A percentile compares a stretch with the other conserved stretches of the same genome.
These are phyloP conservation scores for Anarsia innoxiella DNA, from an alignment of 2,888 invertebrate genomes.

Conservation along the genomic window DNA sequence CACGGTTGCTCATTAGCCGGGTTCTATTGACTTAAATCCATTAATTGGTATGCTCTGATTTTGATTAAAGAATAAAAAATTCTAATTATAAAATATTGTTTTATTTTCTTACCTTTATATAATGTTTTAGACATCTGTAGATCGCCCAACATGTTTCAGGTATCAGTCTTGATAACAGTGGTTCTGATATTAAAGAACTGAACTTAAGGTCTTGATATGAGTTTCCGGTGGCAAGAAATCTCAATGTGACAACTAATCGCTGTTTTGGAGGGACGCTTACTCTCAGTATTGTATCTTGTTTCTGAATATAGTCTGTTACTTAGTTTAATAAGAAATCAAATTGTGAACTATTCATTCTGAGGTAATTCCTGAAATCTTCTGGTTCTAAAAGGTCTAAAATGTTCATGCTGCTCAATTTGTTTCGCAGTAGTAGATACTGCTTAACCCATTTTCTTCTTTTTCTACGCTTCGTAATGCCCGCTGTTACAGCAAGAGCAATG, in stretches of 20 bases:
- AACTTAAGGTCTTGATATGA: constrained; percentile 2
- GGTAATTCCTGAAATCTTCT: too few relatives aligned
- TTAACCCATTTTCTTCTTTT: too few relatives aligned
- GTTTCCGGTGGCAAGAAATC: constrained; percentile 4
- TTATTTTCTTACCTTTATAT: constrained; percentile 4
- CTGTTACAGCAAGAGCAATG: neutral
- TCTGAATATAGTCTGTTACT: too few relatives aligned
- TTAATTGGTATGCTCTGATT: too few relatives aligned
- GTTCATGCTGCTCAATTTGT: too few relatives aligned
- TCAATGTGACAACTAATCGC: neutral
- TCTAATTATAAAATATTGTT: neutral
- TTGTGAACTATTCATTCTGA: too few relatives aligned
- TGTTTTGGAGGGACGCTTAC: too few relatives aligned
- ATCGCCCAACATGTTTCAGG: constrained; percentile 6
- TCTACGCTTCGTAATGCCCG: neutral
- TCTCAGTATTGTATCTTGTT: neutral
- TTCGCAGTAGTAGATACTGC: too few relatives aligned
- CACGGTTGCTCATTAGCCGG: neutral
- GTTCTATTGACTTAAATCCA: too few relatives aligned
- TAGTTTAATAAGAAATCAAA: neutral
- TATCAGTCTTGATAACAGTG: neutral
- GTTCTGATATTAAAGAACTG: constrained; percentile 7
- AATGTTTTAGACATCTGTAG: constrained; percentile 3
- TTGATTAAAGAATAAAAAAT: neutral
- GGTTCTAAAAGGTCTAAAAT: too few relatives aligned